These are phyloP conservation scores for Chrysochloris asiatica DNA, from an alignment of 2,113 vertebrate species.

Conservation along the genomic window DNA sequence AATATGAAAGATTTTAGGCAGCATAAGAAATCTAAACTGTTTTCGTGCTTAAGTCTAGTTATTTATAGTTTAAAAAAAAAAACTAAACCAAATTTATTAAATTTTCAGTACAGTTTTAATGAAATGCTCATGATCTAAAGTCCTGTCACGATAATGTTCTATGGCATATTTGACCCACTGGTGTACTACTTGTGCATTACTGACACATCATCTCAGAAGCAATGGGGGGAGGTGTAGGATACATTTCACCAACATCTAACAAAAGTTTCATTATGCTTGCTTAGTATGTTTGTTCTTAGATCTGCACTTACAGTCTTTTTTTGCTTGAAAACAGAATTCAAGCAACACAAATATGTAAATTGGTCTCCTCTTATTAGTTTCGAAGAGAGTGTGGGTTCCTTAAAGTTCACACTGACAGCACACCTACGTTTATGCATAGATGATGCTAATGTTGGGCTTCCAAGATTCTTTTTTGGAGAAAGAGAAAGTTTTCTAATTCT, in stretches of 20 bases:
- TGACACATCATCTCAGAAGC: neutral
- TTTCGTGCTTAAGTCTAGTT: neutral
- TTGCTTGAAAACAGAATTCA: conserved; percentile 92
- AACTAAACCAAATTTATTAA: conserved; percentile 24
- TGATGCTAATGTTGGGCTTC: conserved; percentile 61
- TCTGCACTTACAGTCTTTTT: conserved; percentile 64
- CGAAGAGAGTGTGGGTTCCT: conserved; percentile 86
- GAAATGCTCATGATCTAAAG: neutral
- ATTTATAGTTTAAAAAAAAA: too few species aligned
- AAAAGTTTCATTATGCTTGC: conserved; percentile 88
- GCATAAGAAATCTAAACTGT: conserved; percentile 30
- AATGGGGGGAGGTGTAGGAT: neutral
- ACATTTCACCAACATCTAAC: conserved; percentile 81
- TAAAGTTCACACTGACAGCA: conserved; percentile 88
- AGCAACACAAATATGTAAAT: conserved; percentile 92
- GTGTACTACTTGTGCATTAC: too few species aligned
- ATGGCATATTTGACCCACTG: neutral
- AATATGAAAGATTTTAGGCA: neutral
- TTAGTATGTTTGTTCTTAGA: conserved; percentile 76
- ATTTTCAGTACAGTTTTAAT: neutral
- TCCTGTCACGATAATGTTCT: neutral
- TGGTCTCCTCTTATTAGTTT: conserved; percentile 96
- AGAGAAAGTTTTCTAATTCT: conserved; percentile 78
- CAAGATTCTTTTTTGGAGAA: conserved; percentile 65
- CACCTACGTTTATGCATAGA: conserved; percentile 86